phyloP scores from a whole-genome alignment of 35 echinoderm and acorn worm species.

The Apostichopus californicus region DNA sequence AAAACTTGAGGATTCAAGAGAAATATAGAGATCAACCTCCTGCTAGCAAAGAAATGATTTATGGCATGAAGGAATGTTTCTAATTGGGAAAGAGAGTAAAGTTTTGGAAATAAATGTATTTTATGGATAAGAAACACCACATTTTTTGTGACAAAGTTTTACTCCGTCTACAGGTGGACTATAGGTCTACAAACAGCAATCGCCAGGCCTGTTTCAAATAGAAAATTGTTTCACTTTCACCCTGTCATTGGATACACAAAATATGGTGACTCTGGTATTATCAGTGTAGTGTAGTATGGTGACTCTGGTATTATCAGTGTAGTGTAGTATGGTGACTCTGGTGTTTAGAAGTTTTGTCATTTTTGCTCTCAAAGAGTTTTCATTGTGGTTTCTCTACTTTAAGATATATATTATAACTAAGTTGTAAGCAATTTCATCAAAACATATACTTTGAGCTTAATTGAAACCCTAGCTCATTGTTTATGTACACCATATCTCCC shows the following conservation, averaged over 20 bases:
- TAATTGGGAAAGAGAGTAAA: constrained; percentile 28
- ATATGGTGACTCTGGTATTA: background rate
- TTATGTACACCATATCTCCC: no score
- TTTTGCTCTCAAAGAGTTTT: no score
- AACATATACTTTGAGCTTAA: no score
- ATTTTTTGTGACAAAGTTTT: background rate
- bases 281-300: no score
- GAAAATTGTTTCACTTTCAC: background rate
- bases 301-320: background rate
- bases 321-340: background rate
- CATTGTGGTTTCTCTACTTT: no score
- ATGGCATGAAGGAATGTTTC: constrained; percentile 47
- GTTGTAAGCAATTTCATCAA: no score
- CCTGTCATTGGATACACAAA: background rate
- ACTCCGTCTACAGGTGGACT: background rate
- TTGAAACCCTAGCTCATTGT: no score
- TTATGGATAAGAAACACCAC: background rate
- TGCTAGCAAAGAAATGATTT: constrained; percentile 35
- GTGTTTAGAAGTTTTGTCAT: no score
- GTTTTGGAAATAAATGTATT: constrained; percentile 2
- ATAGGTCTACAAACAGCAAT: background rate
- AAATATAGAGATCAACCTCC: constrained; percentile 52
- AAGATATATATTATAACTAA: no score
- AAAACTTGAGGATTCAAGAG: background rate
- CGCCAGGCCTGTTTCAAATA: background rate